Evolutionary conservation across 2,888 invertebrate species (phyloP).

Genomic region (Mylabris sibirica): DNA sequence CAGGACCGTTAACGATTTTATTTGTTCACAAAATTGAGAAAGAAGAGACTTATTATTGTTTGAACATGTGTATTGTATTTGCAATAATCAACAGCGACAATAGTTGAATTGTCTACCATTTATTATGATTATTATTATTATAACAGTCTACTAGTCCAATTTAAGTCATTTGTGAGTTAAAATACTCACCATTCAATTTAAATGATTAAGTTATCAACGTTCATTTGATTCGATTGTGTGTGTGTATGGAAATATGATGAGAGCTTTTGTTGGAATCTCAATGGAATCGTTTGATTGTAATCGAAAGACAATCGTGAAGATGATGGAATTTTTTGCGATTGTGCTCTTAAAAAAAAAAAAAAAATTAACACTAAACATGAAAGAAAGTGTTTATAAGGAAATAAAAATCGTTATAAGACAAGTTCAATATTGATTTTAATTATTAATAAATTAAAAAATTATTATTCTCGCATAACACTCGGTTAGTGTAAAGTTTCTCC

Average conservation of each 20-base stretch:
- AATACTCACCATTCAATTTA: neutral
- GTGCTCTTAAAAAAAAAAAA: too few relatives aligned
- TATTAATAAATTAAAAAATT: neutral
- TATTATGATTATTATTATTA: neutral
- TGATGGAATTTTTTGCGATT: neutral
- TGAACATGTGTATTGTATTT: neutral
- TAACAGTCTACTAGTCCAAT: neutral
- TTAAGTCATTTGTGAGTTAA: neutral
- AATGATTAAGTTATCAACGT: slow-evolving; percentile 6
- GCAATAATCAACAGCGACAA: neutral
- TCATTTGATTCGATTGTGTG: neutral
- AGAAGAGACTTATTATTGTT: neutral
- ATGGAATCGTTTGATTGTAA: neutral
- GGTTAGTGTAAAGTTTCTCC: neutral
- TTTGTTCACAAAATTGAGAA: neutral
- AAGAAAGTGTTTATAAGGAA: too few relatives aligned
- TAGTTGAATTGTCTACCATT: neutral
- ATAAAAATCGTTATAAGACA: neutral
- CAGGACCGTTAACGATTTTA: slow-evolving; percentile 2
- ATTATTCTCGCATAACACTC: neutral
- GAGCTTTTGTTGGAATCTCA: slow-evolving; percentile 4
- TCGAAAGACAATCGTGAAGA: neutral
- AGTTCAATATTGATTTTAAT: neutral
- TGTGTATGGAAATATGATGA: neutral
- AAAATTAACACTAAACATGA: too few relatives aligned